Conservation (phyloP, 2,113 vertebrate species). For the Hirundichthys speculiger region DNA sequence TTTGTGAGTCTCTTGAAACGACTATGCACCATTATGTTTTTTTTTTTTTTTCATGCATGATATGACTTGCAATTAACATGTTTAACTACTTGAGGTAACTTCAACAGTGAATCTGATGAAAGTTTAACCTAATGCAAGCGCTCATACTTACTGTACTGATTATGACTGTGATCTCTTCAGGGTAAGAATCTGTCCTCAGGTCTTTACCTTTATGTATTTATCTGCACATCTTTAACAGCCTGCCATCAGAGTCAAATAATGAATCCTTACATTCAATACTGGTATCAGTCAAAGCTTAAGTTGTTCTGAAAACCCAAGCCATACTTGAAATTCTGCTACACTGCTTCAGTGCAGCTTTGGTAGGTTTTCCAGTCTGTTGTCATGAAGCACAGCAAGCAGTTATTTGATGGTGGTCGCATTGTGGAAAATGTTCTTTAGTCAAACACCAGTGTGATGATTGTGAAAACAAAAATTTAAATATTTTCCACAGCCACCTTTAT, state of each 20-base stretch:
- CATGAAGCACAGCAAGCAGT: too few relatives aligned
- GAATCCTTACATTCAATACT: neutral
- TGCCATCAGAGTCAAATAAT: constrained; percentile 2
- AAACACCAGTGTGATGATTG: neutral
- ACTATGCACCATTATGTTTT: constrained; percentile 54
- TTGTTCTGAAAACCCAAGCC: constrained; percentile 28
- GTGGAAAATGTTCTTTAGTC: neutral
- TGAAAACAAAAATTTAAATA: neutral
- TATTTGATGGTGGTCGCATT: neutral
- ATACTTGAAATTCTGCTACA: constrained; percentile 17
- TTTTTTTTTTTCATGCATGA: constrained; percentile 53
- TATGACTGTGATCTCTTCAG: constrained; percentile 68
- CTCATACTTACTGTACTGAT: constrained; percentile 61
- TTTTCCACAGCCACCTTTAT: too few relatives aligned
- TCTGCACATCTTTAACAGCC: constrained; percentile 16
- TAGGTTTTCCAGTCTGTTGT: neutral
- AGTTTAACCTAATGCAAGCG: constrained; percentile 51
- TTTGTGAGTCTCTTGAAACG: constrained; percentile 38
- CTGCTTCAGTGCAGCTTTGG: constrained; percentile 1
- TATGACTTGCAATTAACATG: constrained; percentile 38
- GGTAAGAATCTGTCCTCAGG: constrained; percentile 35
- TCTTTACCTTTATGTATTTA: constrained; percentile 29
- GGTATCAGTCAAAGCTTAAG: constrained; percentile 27
- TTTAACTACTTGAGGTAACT: constrained; percentile 46
- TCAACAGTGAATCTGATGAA: constrained; percentile 37